Evolutionary conservation across 2,888 invertebrate genomes (phyloP).

Genomic region (Melipona beecheii): DNA sequence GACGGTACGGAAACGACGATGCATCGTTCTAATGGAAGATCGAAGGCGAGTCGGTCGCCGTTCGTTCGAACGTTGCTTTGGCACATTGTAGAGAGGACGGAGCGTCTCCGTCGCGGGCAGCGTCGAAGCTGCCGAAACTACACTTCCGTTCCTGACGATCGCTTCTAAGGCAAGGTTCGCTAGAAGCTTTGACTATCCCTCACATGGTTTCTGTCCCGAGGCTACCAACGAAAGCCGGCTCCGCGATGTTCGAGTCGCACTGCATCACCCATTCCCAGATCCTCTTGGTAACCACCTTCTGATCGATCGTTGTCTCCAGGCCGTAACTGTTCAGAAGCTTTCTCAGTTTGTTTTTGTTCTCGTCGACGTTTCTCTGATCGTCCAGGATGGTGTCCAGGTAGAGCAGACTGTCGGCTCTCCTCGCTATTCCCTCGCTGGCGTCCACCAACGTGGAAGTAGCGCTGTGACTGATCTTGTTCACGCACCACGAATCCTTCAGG

Average conservation of each 20-base stretch:
- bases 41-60: background rate
- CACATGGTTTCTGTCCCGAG: conserved; percentile 77
- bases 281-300: conserved; percentile 86
- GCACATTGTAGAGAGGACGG: conserved; percentile 11
- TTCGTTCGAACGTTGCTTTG: conserved; percentile 10
- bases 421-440: conserved; percentile 77
- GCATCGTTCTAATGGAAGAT: conserved; percentile 6
- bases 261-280: conserved; percentile 89
- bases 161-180: conserved; percentile 76
- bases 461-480: conserved; percentile 85
- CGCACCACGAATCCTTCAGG: conserved; percentile 87
- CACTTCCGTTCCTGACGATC: conserved; percentile 64
- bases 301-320: conserved; percentile 88
- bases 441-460: conserved; percentile 85
- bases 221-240: conserved; percentile 72
- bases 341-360: conserved; percentile 85
- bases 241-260: conserved; percentile 84
- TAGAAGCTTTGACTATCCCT: conserved; percentile 76
- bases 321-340: conserved; percentile 87
- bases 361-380: conserved; percentile 85
- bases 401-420: conserved; percentile 85
- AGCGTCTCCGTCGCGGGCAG: background rate
- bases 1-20: background rate
- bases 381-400: conserved; percentile 84
- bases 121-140: conserved; percentile 65